Evolutionary conservation across 2,113 vertebrate genomes (phyloP), one percentile per base, ranked within the genome.

Genomic region (Cololabis saira): DNA sequence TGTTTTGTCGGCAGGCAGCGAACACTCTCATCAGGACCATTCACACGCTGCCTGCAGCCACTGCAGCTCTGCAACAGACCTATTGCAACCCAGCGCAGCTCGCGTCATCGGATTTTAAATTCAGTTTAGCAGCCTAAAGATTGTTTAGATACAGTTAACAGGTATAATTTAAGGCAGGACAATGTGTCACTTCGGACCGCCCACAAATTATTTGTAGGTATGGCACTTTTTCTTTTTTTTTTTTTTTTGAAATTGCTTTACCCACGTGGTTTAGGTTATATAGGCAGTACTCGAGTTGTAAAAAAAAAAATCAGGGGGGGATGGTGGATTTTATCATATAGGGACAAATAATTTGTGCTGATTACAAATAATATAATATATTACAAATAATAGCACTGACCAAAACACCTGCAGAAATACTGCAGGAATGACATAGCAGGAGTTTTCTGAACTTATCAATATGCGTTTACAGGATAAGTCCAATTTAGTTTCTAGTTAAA

Each of bases 21-120:
- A 80, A 53, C 84, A 79, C 88, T 87, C 85, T 86, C 83, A 85
- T 90, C 88, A 89, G 83, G 73, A 91, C 88, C 87, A 74, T 61
- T 78, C 78, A 73, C 70, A 57, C 64, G 21, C 33, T 62, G 16
- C 63, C 42, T 71, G 55, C 75, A 62, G 53, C 68, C 71, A 52
- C 83, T 77, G 71, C 83, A 82, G 71, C 22, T 77, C 61, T 79
- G 67, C 71, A 74, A 61, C 64, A 61, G 75, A 71, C 71, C 78
- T 67, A 66, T 81, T 73, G 59, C 79, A 48, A 61, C 62, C 22
- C 8, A 17, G 70, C 71, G 58, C 67, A 71, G 72, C 68, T 61
- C n/a, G 45, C 45, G 72, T 76, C 77, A 61, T 47, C 47, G 59
- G 53, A 65, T 64, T 71, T 75, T 66, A 62, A 71, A 50, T 18